phyloP scores from a whole-genome alignment of 2,888 invertebrate species.

The Monopis laevigella region DNA sequence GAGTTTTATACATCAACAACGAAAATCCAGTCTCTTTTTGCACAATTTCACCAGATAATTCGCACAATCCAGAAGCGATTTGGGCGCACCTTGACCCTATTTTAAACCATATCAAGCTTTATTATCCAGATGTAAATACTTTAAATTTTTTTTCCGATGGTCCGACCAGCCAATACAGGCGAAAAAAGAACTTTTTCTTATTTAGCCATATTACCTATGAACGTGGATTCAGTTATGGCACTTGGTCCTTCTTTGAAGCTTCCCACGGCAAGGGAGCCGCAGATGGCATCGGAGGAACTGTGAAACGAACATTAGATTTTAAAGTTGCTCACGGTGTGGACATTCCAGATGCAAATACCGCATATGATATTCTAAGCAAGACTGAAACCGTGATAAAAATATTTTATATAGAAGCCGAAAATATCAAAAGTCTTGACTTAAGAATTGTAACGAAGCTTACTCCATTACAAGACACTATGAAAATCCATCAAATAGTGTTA shows the following conservation, averaged over 20 bases:
- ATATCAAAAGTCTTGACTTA: constrained; percentile 9
- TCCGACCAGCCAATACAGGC: constrained; percentile 17
- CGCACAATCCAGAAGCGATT: constrained; percentile 18
- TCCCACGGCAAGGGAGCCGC: constrained; percentile 12
- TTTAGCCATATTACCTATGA: not conserved
- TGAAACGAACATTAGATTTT: constrained; percentile 5
- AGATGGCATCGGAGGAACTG: constrained; percentile 10
- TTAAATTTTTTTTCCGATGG: constrained; percentile 12
- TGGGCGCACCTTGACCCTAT: constrained; percentile 20
- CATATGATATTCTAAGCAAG: constrained; percentile 6
- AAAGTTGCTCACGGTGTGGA: constrained; percentile 7
- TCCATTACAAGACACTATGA: constrained; percentile 11
- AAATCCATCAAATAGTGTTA: constrained; percentile 8
- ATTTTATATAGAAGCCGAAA: constrained; percentile 7
- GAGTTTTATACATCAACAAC: constrained; percentile 17
- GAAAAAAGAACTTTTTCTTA: constrained; percentile 17
- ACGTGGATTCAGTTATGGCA: not conserved
- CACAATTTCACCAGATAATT: constrained; percentile 17
- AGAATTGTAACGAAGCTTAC: constrained; percentile 2
- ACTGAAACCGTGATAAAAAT: constrained; percentile 5
- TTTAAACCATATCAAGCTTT: constrained; percentile 15
- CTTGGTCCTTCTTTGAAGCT: constrained; percentile 13
- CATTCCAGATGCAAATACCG: constrained; percentile 11
- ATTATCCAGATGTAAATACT: constrained; percentile 14
- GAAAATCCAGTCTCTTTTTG: constrained; percentile 16